Evolutionary conservation across 2,888 invertebrate genomes (phyloP).

Genomic region (Spilarctia lutea): DNA sequence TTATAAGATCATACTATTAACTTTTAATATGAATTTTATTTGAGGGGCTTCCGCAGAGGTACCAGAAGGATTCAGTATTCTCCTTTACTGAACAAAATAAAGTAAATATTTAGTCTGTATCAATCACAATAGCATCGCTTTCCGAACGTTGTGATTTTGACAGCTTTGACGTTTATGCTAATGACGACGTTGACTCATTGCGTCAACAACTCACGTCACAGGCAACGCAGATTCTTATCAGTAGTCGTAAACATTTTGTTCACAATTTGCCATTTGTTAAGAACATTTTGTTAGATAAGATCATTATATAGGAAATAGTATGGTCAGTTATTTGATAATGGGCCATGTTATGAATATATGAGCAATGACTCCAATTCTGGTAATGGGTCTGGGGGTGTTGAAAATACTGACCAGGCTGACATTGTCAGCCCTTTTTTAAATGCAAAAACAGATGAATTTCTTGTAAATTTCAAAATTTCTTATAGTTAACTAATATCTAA

Average conservation of each 20-base stretch:
- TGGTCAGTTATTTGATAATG: background rate
- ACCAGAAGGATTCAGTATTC: too few species aligned
- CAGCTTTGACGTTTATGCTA: conserved; percentile 3
- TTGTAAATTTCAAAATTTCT: background rate
- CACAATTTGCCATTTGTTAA: too few species aligned
- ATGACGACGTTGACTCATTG: background rate
- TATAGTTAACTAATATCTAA: background rate
- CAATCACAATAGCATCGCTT: background rate
- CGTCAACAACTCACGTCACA: background rate
- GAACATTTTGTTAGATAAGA: background rate
- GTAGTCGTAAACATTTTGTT: conserved; percentile 6
- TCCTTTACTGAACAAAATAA: too few species aligned
- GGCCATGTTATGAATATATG: background rate
- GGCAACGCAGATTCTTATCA: background rate
- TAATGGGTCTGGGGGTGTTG: background rate
- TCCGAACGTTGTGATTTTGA: background rate
- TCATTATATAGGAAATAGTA: background rate
- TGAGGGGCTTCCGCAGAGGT: too few species aligned
- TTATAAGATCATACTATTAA: too few species aligned
- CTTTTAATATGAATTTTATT: too few species aligned
- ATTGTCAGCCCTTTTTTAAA: background rate
- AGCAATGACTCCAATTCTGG: background rate
- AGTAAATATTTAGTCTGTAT: too few species aligned
- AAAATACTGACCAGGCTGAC: background rate
- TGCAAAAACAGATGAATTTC: background rate